These are phyloP conservation scores for Phaenicophaeus curvirostris DNA, from an alignment of 2,797 vertebrate species.

Conservation along the genomic window DNA sequence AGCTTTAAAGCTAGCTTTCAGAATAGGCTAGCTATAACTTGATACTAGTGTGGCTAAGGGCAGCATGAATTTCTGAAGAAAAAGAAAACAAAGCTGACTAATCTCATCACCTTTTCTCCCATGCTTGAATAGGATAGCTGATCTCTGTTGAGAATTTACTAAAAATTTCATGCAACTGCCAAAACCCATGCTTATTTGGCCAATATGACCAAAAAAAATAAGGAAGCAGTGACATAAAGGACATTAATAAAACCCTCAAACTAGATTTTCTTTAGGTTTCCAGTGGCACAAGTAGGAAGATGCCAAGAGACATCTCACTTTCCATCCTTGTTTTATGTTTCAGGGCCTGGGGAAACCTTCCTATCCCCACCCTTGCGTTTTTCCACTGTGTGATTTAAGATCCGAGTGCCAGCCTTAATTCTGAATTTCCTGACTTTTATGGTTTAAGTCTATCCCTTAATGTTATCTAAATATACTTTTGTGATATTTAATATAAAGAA, in stretches of 20 bases:
- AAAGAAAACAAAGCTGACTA: background rate
- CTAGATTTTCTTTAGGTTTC: background rate
- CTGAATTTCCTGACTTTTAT: slow-evolving; percentile 56
- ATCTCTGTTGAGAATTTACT: background rate
- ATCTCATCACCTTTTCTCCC: background rate
- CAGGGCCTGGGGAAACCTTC: background rate
- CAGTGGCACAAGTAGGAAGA: background rate
- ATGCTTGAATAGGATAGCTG: background rate
- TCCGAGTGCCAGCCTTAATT: slow-evolving; percentile 58
- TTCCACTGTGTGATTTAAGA: slow-evolving; percentile 13
- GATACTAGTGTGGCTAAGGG: background rate
- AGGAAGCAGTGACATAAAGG: background rate
- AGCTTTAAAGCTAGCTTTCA: background rate
- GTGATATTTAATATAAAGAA: slow-evolving; percentile 70
- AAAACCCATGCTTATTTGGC: background rate
- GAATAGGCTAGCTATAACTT: background rate
- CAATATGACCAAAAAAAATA: background rate
- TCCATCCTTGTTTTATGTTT: background rate
- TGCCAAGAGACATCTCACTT: background rate
- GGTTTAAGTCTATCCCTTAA: slow-evolving; percentile 55
- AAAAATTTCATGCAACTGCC: background rate
- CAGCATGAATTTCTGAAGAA: background rate
- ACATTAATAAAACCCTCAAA: background rate
- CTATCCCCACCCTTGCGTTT: background rate
- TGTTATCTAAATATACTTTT: slow-evolving; percentile 61